These are phyloP conservation scores for Chaetophractus vellerosus DNA, from an alignment of 2,797 vertebrate genomes.

Conservation along the genomic window DNA sequence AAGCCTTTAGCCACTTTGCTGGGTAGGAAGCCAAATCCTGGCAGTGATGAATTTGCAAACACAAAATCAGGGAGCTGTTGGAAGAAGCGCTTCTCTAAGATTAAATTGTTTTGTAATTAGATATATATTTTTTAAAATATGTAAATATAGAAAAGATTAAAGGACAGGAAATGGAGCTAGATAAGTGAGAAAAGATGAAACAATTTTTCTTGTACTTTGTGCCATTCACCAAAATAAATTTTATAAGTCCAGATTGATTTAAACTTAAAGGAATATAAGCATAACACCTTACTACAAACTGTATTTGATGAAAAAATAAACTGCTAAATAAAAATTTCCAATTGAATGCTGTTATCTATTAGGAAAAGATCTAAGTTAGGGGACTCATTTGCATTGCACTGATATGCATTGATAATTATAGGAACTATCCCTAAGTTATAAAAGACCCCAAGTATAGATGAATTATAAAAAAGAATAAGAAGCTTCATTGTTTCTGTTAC, in stretches of 20 bases:
- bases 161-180: neutral
- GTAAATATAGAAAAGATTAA: too few relatives aligned
- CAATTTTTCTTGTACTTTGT: neutral
- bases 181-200: neutral
- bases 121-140: too few relatives aligned
- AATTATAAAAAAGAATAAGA: neutral
- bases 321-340: neutral
- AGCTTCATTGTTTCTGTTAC: neutral
- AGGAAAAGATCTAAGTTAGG: neutral
- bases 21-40: neutral
- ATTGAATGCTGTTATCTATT: neutral
- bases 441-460: neutral
- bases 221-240: neutral
- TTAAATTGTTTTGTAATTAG: too few relatives aligned
- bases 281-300: neutral
- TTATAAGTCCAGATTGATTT: neutral
- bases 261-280: neutral
- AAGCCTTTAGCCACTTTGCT: neutral
- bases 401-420: neutral
- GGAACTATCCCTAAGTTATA: neutral
- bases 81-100: neutral
- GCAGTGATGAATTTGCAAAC: neutral
- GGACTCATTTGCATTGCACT: neutral
- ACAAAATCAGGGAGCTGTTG: neutral
- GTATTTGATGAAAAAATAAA: conserved; percentile 32